phyloP scores from a whole-genome alignment of 2,888 invertebrate species.

The Sabatieria punctata region DNA sequence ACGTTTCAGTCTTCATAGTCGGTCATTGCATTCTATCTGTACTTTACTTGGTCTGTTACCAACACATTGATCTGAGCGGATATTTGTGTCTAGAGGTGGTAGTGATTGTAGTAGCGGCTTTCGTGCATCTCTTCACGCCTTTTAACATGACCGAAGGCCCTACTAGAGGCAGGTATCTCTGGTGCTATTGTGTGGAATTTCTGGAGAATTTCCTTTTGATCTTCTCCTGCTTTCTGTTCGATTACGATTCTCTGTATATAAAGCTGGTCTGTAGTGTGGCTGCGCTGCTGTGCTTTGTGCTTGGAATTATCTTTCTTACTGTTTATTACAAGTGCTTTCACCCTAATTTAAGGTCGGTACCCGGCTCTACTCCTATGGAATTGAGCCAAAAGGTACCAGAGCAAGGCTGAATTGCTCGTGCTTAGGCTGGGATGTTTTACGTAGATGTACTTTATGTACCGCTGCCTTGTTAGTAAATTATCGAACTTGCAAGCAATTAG shows the following conservation, averaged over 20 bases:
- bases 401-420: too few species aligned
- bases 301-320: background rate
- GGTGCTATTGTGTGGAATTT: background rate
- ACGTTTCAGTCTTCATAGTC: background rate
- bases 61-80: too few species aligned
- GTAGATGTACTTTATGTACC: background rate
- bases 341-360: too few species aligned
- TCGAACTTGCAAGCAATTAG: too few species aligned
- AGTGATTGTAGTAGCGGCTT: background rate
- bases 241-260: too few species aligned
- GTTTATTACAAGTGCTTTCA: background rate
- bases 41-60: background rate
- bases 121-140: background rate
- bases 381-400: too few species aligned
- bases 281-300: background rate
- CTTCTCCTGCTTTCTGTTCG: too few species aligned
- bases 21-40: background rate
- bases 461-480: too few species aligned
- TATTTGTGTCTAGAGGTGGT: background rate
- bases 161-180: background rate
- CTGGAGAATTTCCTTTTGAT: background rate
- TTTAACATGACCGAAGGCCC: constrained; percentile 5
- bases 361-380: too few species aligned
- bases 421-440: background rate
- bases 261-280: background rate